These are phyloP conservation scores for Clamator glandarius DNA, from an alignment of 2,797 vertebrate species.

Conservation along the genomic window DNA sequence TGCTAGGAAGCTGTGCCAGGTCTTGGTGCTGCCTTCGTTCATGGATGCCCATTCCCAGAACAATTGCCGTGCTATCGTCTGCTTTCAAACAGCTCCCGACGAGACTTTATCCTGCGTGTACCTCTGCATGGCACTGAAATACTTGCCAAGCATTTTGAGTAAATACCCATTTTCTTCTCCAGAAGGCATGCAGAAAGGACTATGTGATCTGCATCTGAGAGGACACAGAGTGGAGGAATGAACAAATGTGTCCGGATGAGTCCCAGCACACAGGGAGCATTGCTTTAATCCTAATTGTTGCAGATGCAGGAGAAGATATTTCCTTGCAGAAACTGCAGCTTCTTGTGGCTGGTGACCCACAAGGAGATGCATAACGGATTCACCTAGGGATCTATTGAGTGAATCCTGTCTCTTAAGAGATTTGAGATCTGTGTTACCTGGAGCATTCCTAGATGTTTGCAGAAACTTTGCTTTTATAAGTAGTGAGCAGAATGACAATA, in stretches of 20 bases:
- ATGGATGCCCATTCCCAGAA: neutral
- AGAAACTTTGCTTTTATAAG: neutral
- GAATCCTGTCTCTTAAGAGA: neutral
- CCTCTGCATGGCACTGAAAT: neutral
- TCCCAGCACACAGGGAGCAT: neutral
- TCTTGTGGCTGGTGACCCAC: neutral
- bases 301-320: fast-evolving
- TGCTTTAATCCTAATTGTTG: neutral
- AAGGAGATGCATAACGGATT: neutral
- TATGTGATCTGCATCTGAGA: neutral
- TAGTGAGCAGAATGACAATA: neutral
- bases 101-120: fast-evolving
- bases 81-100: neutral
- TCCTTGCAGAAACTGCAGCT: neutral
- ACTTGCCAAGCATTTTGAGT: neutral
- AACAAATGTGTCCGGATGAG: neutral
- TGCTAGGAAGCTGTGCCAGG: slow-evolving; percentile 15
- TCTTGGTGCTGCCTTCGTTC: slow-evolving; percentile 14
- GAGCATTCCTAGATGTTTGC: fast-evolving
- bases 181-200: neutral
- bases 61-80: neutral
- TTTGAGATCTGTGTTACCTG: neutral
- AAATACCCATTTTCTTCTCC: neutral
- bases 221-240: neutral
- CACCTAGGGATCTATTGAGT: fast-evolving